Base-by-base conservation (phyloP, 2,888 invertebrate genomes). In the Nomada ferruginata region DNA sequence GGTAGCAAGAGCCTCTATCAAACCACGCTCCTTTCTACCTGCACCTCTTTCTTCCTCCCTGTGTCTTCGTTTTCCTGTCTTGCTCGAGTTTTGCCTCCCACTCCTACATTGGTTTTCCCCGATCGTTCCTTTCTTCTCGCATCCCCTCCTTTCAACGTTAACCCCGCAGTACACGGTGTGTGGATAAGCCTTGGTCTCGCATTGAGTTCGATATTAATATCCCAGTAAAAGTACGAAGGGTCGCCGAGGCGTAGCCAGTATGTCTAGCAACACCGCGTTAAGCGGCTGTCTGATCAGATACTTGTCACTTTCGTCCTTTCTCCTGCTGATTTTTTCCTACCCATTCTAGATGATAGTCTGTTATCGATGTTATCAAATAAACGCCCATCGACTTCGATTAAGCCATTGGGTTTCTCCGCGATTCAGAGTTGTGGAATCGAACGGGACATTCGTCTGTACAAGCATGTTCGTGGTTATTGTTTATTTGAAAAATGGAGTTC, bases 1-100 rank as follows among this genome's bases (percentile, higher is more conserved):
- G 85, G 91, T 90, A 90, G 90, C 90, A 87, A 84, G 85, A 74
- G 80, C 85, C 90, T 86, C 87, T 87, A 89, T 89, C 87, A 82
- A 82, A 80, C 84, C 85, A 77, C 86, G 83, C 83, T 86, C 70
- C 85, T 79, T 73, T 74, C 83, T 68, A 20, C 20, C 42, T 63
- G 57, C 20, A 42, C 65, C 82, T 76, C 60, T 57, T 65, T 76
- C 70, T 65, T 4, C 18, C 72, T 9, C 2, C 50, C 53, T 10
- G 42, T 26, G 23, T 47, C 70, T 53, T 26, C 55, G 53, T 72
- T 59, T 55, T 20, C 18, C 20, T 11, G 69, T 65, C 61, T 47
- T 26, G 55, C 71, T 72, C 47, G n/a, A 23, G 7, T 36, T 52
- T 36, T 36, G 9, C 18, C 55, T 53, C 44, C 60, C 57, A 5